These are phyloP conservation scores for Coptotermes formosanus DNA, from an alignment of 1,140 invertebrate genomes.

Conservation along the genomic window DNA sequence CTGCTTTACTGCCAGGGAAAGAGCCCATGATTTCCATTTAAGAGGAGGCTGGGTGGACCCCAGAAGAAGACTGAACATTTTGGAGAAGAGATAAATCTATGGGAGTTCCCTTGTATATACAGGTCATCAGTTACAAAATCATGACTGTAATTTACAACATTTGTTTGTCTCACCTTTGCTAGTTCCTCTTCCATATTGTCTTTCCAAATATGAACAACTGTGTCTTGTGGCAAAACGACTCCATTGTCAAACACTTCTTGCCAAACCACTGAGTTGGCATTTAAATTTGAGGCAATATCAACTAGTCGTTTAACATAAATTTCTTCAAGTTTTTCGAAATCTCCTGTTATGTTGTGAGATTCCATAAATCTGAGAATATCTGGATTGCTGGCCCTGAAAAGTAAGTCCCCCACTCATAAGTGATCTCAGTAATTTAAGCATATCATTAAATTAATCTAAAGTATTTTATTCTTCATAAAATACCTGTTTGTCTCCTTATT, in stretches of 20 bases:
- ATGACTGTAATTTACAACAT: too few relatives aligned
- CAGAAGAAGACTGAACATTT: too few relatives aligned
- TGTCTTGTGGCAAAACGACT: slow-evolving; percentile 59
- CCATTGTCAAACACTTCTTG: slow-evolving; percentile 88
- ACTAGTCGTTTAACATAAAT: slow-evolving; percentile 68
- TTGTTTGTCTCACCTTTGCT: slow-evolving; percentile 42
- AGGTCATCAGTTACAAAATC: too few relatives aligned
- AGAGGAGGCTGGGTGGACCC: too few relatives aligned
- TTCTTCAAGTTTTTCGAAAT: slow-evolving; percentile 61
- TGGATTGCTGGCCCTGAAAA: slow-evolving; percentile 70
- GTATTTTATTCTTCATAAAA: too few relatives aligned
- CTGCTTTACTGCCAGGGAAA: too few relatives aligned
- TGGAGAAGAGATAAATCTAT: too few relatives aligned
- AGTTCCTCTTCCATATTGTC: slow-evolving; percentile 50
- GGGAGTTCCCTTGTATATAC: too few relatives aligned
- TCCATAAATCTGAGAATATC: slow-evolving; percentile 71
- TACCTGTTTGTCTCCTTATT: too few relatives aligned
- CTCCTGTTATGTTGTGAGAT: slow-evolving; percentile 54
- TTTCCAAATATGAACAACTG: slow-evolving; percentile 76
- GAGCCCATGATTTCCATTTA: too few relatives aligned
- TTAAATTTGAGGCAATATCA: slow-evolving; percentile 49
- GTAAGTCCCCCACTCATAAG: slow-evolving; percentile 18
- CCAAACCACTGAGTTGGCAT: slow-evolving; percentile 75
- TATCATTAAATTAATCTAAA: too few relatives aligned
- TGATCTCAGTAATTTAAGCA: too few relatives aligned